phyloP scores from a whole-genome alignment of 2,113 vertebrate species.

The Nesogale talazaci region DNA sequence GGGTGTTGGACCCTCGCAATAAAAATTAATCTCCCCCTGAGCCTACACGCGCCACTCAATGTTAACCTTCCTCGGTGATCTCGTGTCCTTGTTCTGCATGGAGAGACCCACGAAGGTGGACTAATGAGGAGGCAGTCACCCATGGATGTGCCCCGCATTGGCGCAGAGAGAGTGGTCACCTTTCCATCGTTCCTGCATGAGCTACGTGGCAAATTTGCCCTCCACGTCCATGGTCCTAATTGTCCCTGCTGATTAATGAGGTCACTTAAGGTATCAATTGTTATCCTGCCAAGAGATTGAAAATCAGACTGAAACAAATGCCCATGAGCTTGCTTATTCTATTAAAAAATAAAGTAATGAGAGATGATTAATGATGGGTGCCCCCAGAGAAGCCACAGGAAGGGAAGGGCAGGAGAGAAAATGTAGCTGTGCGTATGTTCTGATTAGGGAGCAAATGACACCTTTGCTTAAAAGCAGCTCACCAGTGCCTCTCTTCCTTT shows the following conservation, averaged over 20 bases:
- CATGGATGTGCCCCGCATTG: slow-evolving; percentile 39
- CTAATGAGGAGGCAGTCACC: slow-evolving; percentile 68
- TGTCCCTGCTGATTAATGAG: slow-evolving; percentile 84
- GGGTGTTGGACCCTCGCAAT: not conserved
- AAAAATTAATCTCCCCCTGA: not conserved
- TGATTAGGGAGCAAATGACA: not conserved
- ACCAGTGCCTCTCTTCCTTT: not conserved
- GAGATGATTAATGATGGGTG: slow-evolving; percentile 53
- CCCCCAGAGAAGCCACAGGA: slow-evolving; percentile 25
- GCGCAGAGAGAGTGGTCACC: slow-evolving; percentile 70
- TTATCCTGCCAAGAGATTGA: slow-evolving; percentile 73
- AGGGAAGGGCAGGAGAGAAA: not conserved
- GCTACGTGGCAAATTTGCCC: slow-evolving; percentile 40
- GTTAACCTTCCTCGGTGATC: slow-evolving; percentile 8
- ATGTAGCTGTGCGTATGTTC: not conserved
- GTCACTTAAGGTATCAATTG: slow-evolving; percentile 73
- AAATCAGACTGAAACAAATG: slow-evolving; percentile 65
- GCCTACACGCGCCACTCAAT: not conserved
- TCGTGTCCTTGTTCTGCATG: not conserved
- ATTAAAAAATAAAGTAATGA: slow-evolving; percentile 76
- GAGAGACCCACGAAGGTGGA: not conserved
- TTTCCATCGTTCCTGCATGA: slow-evolving; percentile 70
- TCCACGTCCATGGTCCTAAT: slow-evolving; percentile 76
- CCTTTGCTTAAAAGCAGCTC: slow-evolving; percentile 43
- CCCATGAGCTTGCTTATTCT: slow-evolving; percentile 73